Evolutionary conservation across 2,113 vertebrate genomes (phyloP).

Genomic region (Otocyon megalotis): DNA sequence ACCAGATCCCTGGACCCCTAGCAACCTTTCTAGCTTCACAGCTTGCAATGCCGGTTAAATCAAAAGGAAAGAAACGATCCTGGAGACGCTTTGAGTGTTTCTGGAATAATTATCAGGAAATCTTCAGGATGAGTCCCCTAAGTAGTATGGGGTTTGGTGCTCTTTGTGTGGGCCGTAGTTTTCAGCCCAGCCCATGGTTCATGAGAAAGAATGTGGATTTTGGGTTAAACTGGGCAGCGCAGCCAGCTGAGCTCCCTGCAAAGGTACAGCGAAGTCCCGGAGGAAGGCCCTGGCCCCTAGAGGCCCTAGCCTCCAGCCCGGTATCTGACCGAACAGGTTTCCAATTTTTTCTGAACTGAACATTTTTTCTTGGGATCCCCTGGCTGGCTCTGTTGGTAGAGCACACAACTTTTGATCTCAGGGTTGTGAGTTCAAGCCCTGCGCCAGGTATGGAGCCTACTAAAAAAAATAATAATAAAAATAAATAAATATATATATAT

Average conservation of each 20-base stretch:
- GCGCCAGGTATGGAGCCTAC: background rate
- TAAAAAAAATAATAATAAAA: background rate
- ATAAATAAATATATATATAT: background rate
- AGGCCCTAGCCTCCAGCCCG: background rate
- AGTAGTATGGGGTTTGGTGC: background rate
- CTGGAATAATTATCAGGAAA: background rate
- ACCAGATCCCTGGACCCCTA: background rate
- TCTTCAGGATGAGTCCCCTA: background rate
- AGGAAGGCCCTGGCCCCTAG: background rate
- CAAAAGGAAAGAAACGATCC: background rate
- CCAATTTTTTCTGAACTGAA: background rate
- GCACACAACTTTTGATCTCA: background rate
- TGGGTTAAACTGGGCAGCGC: background rate
- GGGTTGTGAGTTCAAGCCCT: background rate
- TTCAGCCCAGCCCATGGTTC: background rate
- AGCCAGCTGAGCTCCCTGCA: background rate
- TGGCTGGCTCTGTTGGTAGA: background rate
- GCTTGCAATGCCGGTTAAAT: background rate
- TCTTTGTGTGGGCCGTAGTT: background rate
- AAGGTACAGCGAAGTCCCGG: fast-evolving
- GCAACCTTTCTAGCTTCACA: background rate
- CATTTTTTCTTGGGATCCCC: background rate
- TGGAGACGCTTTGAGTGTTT: background rate
- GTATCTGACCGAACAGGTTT: background rate
- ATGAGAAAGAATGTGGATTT: background rate